These are phyloP conservation scores for Puntigrus tetrazona DNA, from an alignment of 2,113 vertebrate species.

Conservation along the genomic window DNA sequence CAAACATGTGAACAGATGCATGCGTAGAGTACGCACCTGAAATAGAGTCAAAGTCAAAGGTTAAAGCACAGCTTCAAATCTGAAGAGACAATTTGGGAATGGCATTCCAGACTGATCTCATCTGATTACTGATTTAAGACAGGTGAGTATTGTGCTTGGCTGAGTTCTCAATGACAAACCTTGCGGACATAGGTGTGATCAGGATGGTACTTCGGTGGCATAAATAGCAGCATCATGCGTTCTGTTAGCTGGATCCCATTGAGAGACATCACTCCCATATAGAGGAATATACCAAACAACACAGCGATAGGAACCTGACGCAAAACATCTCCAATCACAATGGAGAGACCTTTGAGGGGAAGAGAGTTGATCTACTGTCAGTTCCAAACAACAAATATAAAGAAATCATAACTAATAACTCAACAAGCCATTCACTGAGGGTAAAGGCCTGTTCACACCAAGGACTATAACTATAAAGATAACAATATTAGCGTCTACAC, in stretches of 20 bases:
- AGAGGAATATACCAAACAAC: constrained; percentile 93
- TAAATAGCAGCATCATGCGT: constrained; percentile 89
- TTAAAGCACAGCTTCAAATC: constrained; percentile 1
- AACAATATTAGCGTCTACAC: too few relatives aligned
- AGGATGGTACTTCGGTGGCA: constrained; percentile 96
- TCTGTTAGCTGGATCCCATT: constrained; percentile 95
- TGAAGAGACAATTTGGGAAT: background rate
- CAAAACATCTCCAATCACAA: constrained; percentile 90
- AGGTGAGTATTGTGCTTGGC: background rate
- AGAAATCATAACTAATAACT: background rate
- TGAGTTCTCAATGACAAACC: constrained; percentile 70
- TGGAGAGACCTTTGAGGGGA: constrained; percentile 82
- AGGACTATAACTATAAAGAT: too few relatives aligned
- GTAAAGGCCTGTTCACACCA: too few relatives aligned
- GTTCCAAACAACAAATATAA: background rate
- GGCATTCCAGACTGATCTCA: background rate
- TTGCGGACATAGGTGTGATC: constrained; percentile 92
- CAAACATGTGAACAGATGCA: constrained; percentile 94
- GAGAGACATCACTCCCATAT: constrained; percentile 94
- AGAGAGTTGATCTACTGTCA: background rate
- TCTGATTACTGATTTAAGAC: background rate
- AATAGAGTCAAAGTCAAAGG: background rate
- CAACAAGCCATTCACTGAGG: background rate
- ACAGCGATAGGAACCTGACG: constrained; percentile 88
- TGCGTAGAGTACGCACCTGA: constrained; percentile 91